Evolutionary conservation across 2,113 vertebrate species (phyloP), one percentile per base, ranked within the genome.

Genomic region (Gnathonemus longibarbis): DNA sequence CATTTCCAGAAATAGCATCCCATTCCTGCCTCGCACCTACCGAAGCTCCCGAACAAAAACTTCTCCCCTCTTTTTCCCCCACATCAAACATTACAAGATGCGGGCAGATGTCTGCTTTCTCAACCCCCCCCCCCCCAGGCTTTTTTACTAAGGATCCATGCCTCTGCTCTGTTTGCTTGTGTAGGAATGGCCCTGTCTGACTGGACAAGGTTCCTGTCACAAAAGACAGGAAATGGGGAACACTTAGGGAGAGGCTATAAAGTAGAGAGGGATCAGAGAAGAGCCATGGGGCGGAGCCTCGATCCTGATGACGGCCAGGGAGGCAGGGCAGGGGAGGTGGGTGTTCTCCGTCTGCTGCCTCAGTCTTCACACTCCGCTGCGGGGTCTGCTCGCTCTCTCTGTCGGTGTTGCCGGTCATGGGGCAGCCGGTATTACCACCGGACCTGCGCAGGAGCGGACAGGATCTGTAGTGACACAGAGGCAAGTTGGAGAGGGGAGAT

Each of bases 251-350:
- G 24, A 48, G n/a, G 48, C 84, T 86, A 15, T 27, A 88, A 42
- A 88, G 62, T 31, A 27, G 62, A 87, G 88, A 91, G 90, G 93
- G 88, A 49, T 70, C 91, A 58, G 84, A 91, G 83, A 93, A 87
- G 92, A 93, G 90, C 94, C 95, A 95, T 94, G 91, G 91, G 96
- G 94, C 94, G 96, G 95, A 95, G 96, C 94, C 93, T 94, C 88
- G 88, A 90, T 91, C 91, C 93, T 93, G 84, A 90, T 89, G 77
- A 91, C 91, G 84, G 35, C 31, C 35, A 8, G 91, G 58, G 90
- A 91, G 93, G 31, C 93, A 91, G 45, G 8, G 42, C 53, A 77
- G 88, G 45, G 58, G 58, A 92, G 93, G 94, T 90, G 91, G 90
- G 90, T 92, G 84, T 90, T 93, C 93, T 92, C 89, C 92, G 89